Conservation (phyloP, 2,888 invertebrate species). For the Drosophila emarginata region DNA sequence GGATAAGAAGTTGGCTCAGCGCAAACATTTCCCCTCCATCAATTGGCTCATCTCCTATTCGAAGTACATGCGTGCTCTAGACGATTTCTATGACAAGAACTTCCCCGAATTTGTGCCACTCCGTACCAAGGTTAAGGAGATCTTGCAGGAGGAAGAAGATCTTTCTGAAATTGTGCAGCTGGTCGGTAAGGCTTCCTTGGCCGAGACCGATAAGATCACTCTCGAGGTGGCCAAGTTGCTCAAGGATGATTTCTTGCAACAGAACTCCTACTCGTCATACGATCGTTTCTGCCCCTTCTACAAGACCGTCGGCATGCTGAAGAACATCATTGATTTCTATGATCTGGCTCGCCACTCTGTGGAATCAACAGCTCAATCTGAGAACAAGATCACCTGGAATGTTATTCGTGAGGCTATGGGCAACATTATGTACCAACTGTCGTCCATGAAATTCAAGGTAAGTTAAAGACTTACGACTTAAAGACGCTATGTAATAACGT, state of each 20-base stretch:
- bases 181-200: constrained; percentile 99
- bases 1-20: constrained; percentile 99
- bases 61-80: constrained; percentile 98
- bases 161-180: constrained; percentile 99
- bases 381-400: constrained; percentile 99
- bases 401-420: constrained; percentile 98
- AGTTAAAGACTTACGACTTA: constrained; percentile 33
- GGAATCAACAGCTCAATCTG: constrained; percentile 98
- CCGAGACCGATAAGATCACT: constrained; percentile 99
- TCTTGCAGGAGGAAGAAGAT: constrained; percentile 99
- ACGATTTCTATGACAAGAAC: constrained; percentile 99
- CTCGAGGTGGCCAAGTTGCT: constrained; percentile 98
- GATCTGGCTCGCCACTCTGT: constrained; percentile 99
- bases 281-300: constrained; percentile 99
- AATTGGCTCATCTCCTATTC: constrained; percentile 99
- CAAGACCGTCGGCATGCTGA: constrained; percentile 99
- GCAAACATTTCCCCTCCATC: constrained; percentile 99
- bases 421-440: constrained; percentile 97
- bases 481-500: no score
- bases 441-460: constrained; percentile 99
- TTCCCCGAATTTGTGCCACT: constrained; percentile 98
- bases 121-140: constrained; percentile 97
- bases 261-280: constrained; percentile 98
- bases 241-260: constrained; percentile 99
- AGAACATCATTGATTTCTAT: constrained; percentile 99